Base-by-base conservation (phyloP, 2,888 invertebrate genomes). In the Tetragonisca angustula region DNA sequence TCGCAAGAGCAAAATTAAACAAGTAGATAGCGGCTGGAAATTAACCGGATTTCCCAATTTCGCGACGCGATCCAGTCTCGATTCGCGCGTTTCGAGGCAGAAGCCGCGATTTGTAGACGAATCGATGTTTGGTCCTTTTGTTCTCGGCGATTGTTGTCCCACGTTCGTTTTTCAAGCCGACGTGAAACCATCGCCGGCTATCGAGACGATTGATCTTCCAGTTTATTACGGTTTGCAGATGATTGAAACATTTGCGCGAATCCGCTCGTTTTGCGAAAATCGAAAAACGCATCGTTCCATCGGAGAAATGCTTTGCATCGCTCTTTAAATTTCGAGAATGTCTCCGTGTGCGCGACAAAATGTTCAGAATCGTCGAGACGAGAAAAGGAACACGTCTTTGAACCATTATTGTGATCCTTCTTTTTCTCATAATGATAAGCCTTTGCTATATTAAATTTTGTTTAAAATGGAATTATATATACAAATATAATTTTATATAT, bases 21-120 rank as follows among this genome's bases (percentile, higher is more conserved):
- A 17, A 17, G 19, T 2, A 50, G 13, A 15, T 4, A 15, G 27
- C 5, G 1, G 2, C 36, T 3, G 62, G 27, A 73, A 49, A 52
- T 64, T 11, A 73, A 64, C 4, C 61, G 72, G 62, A 32, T 64
- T 73, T 24, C 32, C 73, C 64, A 73, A 73, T 32, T 52, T 73
- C 27, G 9, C 21, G 21, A n/a, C 6, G 11, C 32, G 27, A 27
- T 4, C 19, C 4, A 36, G 70, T 2, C 11, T 19, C 50, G 52
- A 54, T 11, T 2, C 43, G 9, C 43, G 43, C 11, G 43, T 65
- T 43, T 21, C 13, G 24, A 61, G 36, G 43, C 36, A 0, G 6
- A 36, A 49, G 43, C 27, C 59, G 43, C 43, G 61, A 24, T 61
- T 49, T 36, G 9, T 3, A 27, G 21, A n/a, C 24, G 54, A 36